Base-by-base conservation (phyloP, 2,113 vertebrate species). In the Trogon surrucura region DNA sequence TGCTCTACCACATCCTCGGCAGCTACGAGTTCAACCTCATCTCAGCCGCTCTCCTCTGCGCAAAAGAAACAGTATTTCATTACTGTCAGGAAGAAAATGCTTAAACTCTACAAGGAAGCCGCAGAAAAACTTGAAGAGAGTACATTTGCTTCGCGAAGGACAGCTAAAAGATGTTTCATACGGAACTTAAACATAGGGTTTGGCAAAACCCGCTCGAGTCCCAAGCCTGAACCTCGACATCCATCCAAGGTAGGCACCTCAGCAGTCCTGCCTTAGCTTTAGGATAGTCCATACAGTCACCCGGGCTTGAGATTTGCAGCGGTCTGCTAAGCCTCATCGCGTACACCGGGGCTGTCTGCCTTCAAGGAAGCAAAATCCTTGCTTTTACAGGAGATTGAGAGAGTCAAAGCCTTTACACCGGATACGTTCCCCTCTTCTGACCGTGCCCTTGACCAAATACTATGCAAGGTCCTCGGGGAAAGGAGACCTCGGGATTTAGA, bases 401-500 rank as follows among this genome's bases (percentile, higher is more conserved):
- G 65, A 29, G 27, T 12, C 48, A 47, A 81, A 70, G 17, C 54
- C n/a, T 83, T 69, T 34, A 16, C 25, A 38, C 38, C 67, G 34
- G 34, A 5, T 6, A 9, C 0, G 0, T 5, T 32, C 80, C 71
- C 19, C 50, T 61, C 62, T 71, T n/a, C 27, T 56, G 57, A 0
- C 21, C 5, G 9, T 0, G 4, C 60, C 57, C 56, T 8, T 23
- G 47, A 62, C 16, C 72, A 74, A 71, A 65, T 10, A 41, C 21
- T 41, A n/a, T n/a, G n/a, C 67, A 13, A 16, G 23, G 7, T 47
- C 64, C 61, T 38, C 15, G 36, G 80, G 22, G 30, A 56, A 58
- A 61, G 0, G 17, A 16, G 32, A 81, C 44, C 13, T 10, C 0
- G 0, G 53, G 16, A 69, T 60, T 26, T 2, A 36, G 32, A 25